These are phyloP conservation scores for Vulpes ferrilata DNA, from an alignment of 2,113 vertebrate genomes.

Conservation along the genomic window DNA sequence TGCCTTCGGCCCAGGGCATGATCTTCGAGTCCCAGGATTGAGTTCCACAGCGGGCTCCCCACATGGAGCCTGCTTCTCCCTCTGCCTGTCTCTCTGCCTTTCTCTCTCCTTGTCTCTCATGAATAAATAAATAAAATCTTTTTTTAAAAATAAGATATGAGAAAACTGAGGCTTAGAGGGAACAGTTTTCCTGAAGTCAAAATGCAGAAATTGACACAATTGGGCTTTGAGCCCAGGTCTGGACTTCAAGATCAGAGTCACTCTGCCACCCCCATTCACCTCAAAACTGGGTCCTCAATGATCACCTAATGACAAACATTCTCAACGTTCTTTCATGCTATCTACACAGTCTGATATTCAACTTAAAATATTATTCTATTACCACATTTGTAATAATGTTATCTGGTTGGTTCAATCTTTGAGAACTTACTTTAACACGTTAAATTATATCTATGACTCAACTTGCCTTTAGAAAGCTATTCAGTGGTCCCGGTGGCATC, in stretches of 20 bases:
- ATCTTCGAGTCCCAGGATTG: too few relatives aligned
- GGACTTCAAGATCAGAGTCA: background rate
- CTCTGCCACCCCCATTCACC: background rate
- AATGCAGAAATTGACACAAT: background rate
- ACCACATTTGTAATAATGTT: background rate
- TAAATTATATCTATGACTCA: constrained; percentile 56
- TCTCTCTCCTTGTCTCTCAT: too few relatives aligned
- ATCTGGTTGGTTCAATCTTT: constrained; percentile 42
- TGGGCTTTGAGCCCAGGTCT: background rate
- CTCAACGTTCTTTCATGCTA: background rate
- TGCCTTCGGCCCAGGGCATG: too few relatives aligned
- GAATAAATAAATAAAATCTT: too few relatives aligned
- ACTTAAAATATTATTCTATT: constrained; percentile 35
- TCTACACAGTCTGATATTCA: constrained; percentile 11
- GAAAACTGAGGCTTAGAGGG: background rate
- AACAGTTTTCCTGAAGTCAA: constrained; percentile 8
- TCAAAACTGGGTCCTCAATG: background rate
- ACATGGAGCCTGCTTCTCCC: too few relatives aligned
- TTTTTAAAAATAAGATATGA: background rate
- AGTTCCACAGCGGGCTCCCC: too few relatives aligned
- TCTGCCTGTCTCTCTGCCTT: too few relatives aligned
- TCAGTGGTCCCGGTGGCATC: background rate
- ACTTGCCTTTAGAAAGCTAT: constrained; percentile 43
- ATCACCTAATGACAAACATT: background rate
- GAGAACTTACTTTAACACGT: constrained; percentile 53